These are phyloP conservation scores for Chaitophorus viminalis DNA, from an alignment of 2,888 invertebrate genomes.

Conservation along the genomic window DNA sequence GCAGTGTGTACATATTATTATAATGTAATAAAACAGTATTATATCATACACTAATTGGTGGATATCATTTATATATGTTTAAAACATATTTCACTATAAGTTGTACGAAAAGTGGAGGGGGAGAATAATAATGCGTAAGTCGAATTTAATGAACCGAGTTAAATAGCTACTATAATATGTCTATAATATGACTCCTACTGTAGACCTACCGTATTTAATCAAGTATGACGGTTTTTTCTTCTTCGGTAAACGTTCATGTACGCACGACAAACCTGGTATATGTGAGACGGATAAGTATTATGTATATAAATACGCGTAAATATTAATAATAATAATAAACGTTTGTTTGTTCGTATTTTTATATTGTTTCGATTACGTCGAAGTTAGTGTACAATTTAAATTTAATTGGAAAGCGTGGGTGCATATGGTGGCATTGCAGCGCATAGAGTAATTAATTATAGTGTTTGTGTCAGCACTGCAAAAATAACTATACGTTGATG, in stretches of 20 bases:
- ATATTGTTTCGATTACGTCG: background rate
- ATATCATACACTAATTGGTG: background rate
- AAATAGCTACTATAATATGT: background rate
- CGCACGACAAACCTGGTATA: too few species aligned
- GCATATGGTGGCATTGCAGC: too few species aligned
- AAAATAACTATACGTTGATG: background rate
- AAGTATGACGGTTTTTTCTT: too few species aligned
- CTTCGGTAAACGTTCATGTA: too few species aligned
- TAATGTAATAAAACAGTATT: too few species aligned
- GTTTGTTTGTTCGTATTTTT: background rate
- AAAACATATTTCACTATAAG: too few species aligned
- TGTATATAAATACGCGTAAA: too few species aligned
- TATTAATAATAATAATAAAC: too few species aligned
- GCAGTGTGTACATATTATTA: too few species aligned
- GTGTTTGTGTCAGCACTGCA: background rate
- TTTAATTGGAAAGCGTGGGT: background rate
- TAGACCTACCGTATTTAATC: too few species aligned
- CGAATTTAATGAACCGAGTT: slow-evolving; percentile 23
- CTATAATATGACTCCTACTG: too few species aligned
- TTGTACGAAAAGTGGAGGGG: background rate
- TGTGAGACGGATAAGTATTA: too few species aligned
- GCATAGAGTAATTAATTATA: background rate
- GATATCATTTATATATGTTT: background rate
- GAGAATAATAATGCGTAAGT: slow-evolving; percentile 7
- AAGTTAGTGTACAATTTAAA: slow-evolving; percentile 28